Evolutionary conservation across 2,113 vertebrate genomes (phyloP), one percentile per base, ranked within the genome.

Genomic region (Oryzias javanicus): DNA sequence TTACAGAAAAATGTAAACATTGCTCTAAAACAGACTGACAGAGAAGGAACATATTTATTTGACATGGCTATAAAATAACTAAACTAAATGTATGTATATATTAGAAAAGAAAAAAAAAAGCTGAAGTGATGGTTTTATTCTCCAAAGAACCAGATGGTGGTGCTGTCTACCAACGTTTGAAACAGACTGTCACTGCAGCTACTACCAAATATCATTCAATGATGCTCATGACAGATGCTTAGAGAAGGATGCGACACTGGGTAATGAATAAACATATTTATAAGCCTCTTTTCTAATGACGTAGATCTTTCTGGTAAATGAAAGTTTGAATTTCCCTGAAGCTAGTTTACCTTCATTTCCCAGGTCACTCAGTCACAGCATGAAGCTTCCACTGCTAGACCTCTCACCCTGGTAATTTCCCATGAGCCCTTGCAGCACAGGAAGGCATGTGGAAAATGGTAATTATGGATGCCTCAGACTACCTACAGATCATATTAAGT

Each of bases 331-430:
- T 76, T 67, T 55, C 54, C 64, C 55, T 48, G 55, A 72, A 80
- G 76, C 67, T 51, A 44, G 29, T 65, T 70, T 48, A 40, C 61
- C 51, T 77, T 68, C 19, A 80, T 70, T 75, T 74, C 66, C 70
- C 49, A 41, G 58, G 81, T 71, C 67, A 52, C 45, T 78, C 78
- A 82, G 60, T 65, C 49, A 55, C 70, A 77, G 67, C 64, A 68
- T 67, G 70, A 49, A 48, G 56, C 66, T 63, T 63, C 69, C 46
- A 60, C 69, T 17, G 22, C 65, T 40, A 44, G 46, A 85, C 79
- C 87, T 85, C 77, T 84, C 56, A 89, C 83, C 86, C 59, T 3
- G 4, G 45, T 86, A 72, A 90, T 88, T 88, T 88, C 86, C 83
- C 80, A 52, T 54, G 70, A 67, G 81, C 29, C 53, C 40, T 24